Evolutionary conservation across 2,888 invertebrate species (phyloP).

Genomic region (Furcula furcula): DNA sequence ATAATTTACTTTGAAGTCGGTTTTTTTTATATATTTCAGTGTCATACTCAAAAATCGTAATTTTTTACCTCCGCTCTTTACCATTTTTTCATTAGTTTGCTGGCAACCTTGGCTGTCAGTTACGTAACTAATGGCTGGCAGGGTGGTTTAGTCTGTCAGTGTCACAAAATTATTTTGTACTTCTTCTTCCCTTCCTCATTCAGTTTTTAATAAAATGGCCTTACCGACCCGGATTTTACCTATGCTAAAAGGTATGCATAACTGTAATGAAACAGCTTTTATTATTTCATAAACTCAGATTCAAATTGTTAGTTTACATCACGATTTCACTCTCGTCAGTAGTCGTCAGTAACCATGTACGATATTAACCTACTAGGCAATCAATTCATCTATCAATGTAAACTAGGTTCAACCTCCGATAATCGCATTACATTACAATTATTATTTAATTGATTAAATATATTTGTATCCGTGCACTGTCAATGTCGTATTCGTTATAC

Average conservation of each 20-base stretch:
- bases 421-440: too few relatives aligned
- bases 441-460: too few relatives aligned
- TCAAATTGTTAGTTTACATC: too few relatives aligned
- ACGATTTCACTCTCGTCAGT: too few relatives aligned
- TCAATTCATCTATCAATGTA: too few relatives aligned
- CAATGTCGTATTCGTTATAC: conserved; percentile 57
- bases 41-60: too few relatives aligned
- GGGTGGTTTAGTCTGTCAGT: conserved; percentile 53
- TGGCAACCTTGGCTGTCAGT: too few relatives aligned
- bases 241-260: conserved; percentile 77
- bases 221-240: conserved; percentile 81
- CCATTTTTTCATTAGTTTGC: too few relatives aligned
- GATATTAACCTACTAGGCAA: conserved; percentile 47
- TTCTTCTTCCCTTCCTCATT: conserved; percentile 35
- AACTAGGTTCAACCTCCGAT: too few relatives aligned
- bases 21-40: too few relatives aligned
- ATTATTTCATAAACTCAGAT: conserved; percentile 1
- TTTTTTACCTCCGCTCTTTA: too few relatives aligned
- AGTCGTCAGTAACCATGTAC: conserved; percentile 13
- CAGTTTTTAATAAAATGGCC: conserved; percentile 71
- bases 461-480: conserved; percentile 10
- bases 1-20: too few relatives aligned
- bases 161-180: conserved; percentile 52
- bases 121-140: conserved; percentile 66
- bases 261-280: conserved; percentile 6